phyloP scores from a whole-genome alignment of 2,797 vertebrate species.

The Hemitrygon akajei region DNA sequence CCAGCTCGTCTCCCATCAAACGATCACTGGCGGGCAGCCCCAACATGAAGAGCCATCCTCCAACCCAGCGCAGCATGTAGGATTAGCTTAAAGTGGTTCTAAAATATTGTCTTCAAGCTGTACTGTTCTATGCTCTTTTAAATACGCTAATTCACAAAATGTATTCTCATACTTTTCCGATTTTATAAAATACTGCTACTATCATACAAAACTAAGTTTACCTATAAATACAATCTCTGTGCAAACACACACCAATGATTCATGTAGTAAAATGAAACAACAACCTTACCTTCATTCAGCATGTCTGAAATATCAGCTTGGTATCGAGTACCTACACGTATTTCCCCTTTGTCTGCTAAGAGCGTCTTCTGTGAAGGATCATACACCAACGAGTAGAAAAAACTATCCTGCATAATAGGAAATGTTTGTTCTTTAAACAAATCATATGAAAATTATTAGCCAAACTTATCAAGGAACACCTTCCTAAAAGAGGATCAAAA shows the following conservation, averaged over 20 bases:
- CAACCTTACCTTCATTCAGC: constrained; percentile 78
- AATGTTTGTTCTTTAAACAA: constrained; percentile 13
- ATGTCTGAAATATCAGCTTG: constrained; percentile 96
- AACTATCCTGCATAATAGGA: constrained; percentile 68
- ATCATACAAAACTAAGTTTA: neutral
- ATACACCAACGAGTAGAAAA: constrained; percentile 96
- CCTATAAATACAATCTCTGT: neutral
- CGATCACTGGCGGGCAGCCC: too few species aligned
- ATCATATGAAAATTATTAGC: neutral
- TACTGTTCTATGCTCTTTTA: too few species aligned
- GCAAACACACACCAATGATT: neutral
- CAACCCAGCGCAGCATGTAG: too few species aligned
- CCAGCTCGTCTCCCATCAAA: too few species aligned
- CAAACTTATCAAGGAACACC: neutral
- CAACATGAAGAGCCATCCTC: too few species aligned
- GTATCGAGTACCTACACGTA: constrained; percentile 89
- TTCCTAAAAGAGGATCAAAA: neutral
- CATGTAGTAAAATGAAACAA: neutral
- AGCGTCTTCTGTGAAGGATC: constrained; percentile 94
- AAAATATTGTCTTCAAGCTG: too few species aligned
- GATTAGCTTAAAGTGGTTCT: too few species aligned
- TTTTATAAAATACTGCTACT: neutral
- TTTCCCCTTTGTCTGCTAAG: constrained; percentile 93
- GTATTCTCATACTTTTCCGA: neutral
- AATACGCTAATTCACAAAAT: neutral